Base-by-base conservation (phyloP, 2,888 invertebrate species). In the Geophilus truncorum region DNA sequence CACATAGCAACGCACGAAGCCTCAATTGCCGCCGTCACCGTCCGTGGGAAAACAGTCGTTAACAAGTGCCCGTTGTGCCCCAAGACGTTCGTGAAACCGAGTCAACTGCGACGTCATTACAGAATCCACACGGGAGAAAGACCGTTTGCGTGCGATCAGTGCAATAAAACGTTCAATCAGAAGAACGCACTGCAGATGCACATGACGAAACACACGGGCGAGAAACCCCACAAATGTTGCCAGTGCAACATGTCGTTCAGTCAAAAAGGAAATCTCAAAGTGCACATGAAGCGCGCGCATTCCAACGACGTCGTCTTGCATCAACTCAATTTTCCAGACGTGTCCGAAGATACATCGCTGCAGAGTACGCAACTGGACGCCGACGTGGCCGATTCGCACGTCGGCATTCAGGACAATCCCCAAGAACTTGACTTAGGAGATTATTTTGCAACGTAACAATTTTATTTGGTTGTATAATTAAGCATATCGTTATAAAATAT, bases 171-270 rank as follows among this genome's bases (percentile, higher is more conserved):
- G 1, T 92, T 92, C 84, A 89, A 89, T 78, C 91, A 91, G 83
- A 90, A 90, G 83, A 90, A 90, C 30, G 89, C 91, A 0, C 86
- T 92, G 36, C 88, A 89, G 80, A 89, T 90, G 82, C 92, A 92
- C 85, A 87, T 89, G 84, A 89, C 89, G 70, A 87, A 89, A 28
- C 92, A 93, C 83, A 88, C 88, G 0, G 90, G 89, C 5, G 88
- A 85, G 81, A 87, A 90, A 75, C 90, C 91, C 0, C 89, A 88
- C 84, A 85, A 86, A 3, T 92, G 92, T 85, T 87, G 88, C 0
- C 88, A 90, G 82, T 92, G 92, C 85, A 87, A 88, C n/a, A 89
- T 89, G 83, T 88, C 88, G 10, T 91, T 91, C 84, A 88, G 89
- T n/a, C 89, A 89, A 82, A 90, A 89, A 83, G 90, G 90, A 34